Conservation (phyloP, 2,113 vertebrate species). For the Pteruthius melanotis region DNA sequence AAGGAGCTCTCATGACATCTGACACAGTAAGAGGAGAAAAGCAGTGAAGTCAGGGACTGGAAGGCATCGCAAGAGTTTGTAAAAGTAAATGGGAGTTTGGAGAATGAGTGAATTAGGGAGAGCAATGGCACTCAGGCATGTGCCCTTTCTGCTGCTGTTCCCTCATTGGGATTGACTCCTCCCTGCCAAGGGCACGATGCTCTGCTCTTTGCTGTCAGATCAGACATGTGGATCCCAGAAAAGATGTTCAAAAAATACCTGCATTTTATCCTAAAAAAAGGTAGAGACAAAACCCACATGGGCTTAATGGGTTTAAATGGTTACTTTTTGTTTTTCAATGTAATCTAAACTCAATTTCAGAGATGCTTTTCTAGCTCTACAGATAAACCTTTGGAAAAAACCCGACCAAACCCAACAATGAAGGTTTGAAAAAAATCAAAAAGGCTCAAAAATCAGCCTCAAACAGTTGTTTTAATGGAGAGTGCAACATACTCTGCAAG, state of each 20-base stretch:
- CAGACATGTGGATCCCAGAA: background rate
- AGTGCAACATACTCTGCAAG: background rate
- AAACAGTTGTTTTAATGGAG: background rate
- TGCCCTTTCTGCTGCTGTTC: background rate
- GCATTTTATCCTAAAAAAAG: background rate
- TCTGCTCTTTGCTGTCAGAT: background rate
- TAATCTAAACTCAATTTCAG: background rate
- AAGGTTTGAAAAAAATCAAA: no score
- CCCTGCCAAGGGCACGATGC: background rate
- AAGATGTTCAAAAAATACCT: background rate
- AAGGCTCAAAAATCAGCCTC: background rate
- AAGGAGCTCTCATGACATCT: background rate
- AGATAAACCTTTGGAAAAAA: background rate
- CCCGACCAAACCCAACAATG: fast-evolving
- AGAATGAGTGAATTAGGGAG: background rate
- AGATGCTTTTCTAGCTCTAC: background rate
- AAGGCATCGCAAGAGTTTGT: background rate
- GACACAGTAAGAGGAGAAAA: background rate
- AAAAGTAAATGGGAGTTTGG: background rate
- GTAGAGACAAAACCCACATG: background rate
- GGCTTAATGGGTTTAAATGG: background rate
- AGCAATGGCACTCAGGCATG: background rate
- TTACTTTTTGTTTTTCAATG: background rate
- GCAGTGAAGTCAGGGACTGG: background rate
- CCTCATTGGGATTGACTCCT: fast-evolving